These are phyloP conservation scores for Aurelia sp. DNA, from an alignment of 30 jellyfish, hydroid and myxozoan genomes.

Conservation along the genomic window DNA sequence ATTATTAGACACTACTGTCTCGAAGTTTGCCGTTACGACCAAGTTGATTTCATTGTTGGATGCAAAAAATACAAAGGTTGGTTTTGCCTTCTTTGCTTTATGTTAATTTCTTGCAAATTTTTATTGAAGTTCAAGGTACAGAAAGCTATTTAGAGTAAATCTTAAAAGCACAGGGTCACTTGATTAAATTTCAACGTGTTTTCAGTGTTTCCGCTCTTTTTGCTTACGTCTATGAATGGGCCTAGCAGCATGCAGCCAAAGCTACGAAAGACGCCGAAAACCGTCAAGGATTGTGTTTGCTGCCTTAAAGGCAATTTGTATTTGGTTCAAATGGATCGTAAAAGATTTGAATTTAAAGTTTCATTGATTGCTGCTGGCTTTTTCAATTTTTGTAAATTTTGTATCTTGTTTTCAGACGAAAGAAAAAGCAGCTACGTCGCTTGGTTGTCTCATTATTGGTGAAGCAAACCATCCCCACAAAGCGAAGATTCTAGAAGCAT, in stretches of 20 bases:
- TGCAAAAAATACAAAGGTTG: slow-evolving; percentile 79
- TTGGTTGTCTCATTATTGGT: slow-evolving; percentile 84
- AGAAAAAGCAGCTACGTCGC: slow-evolving; percentile 87
- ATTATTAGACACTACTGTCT: slow-evolving; percentile 11
- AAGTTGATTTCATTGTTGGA: slow-evolving; percentile 55
- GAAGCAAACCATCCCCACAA: slow-evolving; percentile 69
- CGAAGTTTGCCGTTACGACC: slow-evolving; percentile 46
- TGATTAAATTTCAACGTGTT: too few species aligned
- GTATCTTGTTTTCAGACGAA: slow-evolving; percentile 65
- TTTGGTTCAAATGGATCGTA: neutral
- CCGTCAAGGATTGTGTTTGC: neutral
- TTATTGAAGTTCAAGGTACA: too few species aligned
- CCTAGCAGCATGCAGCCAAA: too few species aligned
- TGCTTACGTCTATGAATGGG: too few species aligned
- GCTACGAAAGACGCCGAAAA: neutral
- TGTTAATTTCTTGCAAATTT: neutral
- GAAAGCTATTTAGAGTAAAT: too few species aligned
- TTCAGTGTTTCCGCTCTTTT: too few species aligned
- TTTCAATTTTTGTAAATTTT: neutral
- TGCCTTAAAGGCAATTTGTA: neutral
- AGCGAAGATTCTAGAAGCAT: slow-evolving; percentile 43
- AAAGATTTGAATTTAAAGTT: too few species aligned
- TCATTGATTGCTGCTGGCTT: neutral
- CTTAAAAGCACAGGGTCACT: too few species aligned
- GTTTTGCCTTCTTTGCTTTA: neutral